Conservation (phyloP, 2,797 vertebrate genomes). For the Austrolebias charrua region DNA sequence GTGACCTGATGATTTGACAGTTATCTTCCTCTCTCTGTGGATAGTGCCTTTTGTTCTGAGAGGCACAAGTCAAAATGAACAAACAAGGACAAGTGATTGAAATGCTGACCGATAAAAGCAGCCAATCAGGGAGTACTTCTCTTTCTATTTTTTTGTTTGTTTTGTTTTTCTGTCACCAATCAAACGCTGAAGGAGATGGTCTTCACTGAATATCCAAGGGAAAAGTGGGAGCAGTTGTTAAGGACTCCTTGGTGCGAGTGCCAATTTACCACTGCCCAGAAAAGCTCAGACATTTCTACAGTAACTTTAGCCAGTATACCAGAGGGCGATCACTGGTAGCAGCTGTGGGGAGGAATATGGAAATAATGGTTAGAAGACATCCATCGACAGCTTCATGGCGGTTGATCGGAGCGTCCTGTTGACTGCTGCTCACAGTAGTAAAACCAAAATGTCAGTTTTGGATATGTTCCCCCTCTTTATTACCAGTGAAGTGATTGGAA, state of each 20-base stretch:
- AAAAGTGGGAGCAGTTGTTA: conserved; percentile 8
- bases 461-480: not conserved
- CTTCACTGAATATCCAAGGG: not conserved
- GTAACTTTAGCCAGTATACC: conserved; percentile 7
- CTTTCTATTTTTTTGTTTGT: too few species aligned
- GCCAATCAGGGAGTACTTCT: conserved; percentile 26
- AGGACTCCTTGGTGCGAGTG: conserved; percentile 19
- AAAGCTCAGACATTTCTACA: conserved; percentile 20
- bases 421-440: too few species aligned
- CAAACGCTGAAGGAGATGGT: conserved; percentile 13
- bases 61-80: not conserved
- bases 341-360: not conserved
- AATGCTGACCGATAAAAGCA: conserved; percentile 9
- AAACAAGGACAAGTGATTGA: conserved; percentile 18
- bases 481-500: not conserved
- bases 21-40: not conserved
- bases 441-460: not conserved
- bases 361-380: not conserved
- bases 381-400: not conserved
- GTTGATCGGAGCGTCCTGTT: not conserved
- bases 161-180: conserved; percentile 19
- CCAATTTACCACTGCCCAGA: not conserved
- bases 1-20: too few species aligned
- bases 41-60: not conserved
- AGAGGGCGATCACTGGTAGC: not conserved